Conservation (phyloP, 2,888 invertebrate species). For the Ganaspis brasiliensis region DNA sequence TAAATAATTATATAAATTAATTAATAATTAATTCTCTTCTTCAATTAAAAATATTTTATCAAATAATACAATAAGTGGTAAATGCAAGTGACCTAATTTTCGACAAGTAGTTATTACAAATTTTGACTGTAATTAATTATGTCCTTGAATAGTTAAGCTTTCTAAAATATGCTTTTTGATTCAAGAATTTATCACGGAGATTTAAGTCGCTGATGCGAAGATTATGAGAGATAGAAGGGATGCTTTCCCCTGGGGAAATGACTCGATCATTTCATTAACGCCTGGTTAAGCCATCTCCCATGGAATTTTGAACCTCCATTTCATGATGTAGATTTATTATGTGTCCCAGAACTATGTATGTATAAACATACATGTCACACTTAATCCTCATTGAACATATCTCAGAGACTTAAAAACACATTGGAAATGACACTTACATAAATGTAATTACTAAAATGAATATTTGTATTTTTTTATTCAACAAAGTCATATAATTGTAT, state of each 20-base stretch:
- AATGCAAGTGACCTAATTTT: too few species aligned
- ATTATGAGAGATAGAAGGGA: constrained; percentile 40
- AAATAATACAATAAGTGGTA: too few species aligned
- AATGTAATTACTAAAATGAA: too few species aligned
- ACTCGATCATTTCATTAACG: constrained; percentile 63
- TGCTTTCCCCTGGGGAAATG: constrained; percentile 57
- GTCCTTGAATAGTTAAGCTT: not conserved
- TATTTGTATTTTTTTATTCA: too few species aligned
- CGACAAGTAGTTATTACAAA: too few species aligned
- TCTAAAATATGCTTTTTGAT: not conserved
- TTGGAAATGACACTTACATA: too few species aligned
- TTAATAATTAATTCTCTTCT: too few species aligned
- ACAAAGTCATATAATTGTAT: too few species aligned
- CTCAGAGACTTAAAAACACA: not conserved
- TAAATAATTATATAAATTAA: too few species aligned
- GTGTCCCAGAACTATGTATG: not conserved
- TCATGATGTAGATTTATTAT: constrained; percentile 11
- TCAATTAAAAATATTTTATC: too few species aligned
- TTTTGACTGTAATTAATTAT: not conserved
- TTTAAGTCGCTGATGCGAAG: constrained; percentile 4
- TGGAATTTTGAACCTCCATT: constrained; percentile 19
- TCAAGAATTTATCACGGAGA: constrained; percentile 12
- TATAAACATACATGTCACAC: not conserved
- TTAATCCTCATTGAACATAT: not conserved
- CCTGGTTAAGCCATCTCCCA: constrained; percentile 51